phyloP scores from a whole-genome alignment of 2,113 vertebrate species.

The Polypterus bichir region DNA sequence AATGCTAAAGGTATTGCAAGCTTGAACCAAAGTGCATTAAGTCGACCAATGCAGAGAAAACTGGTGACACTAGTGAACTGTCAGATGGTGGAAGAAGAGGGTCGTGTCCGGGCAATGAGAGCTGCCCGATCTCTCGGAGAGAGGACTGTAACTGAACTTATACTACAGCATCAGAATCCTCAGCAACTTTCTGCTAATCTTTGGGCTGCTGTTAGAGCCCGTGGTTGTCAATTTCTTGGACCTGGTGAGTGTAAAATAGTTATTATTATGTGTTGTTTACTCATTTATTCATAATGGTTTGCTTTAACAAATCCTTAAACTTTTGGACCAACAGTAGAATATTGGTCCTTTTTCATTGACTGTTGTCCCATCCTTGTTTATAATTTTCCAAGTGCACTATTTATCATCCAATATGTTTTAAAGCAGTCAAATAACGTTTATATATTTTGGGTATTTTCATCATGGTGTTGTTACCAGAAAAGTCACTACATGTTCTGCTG shows the following conservation, averaged over 20 bases:
- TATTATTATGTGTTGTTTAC: too few species aligned
- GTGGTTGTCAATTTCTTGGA: conserved; percentile 65
- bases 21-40: conserved; percentile 75
- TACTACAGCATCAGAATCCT: conserved; percentile 66
- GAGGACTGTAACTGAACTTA: conserved; percentile 60
- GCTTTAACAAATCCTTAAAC: too few species aligned
- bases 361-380: too few species aligned
- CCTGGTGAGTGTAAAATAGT: conserved; percentile 39
- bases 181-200: conserved; percentile 66
- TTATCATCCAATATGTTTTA: too few species aligned
- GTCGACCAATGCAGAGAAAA: conserved; percentile 93
- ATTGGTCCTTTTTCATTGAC: too few species aligned
- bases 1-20: conserved; percentile 59
- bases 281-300: too few species aligned
- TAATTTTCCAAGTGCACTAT: too few species aligned
- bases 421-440: too few species aligned
- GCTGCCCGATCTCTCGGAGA: conserved; percentile 70
- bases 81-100: conserved; percentile 90
- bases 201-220: conserved; percentile 64
- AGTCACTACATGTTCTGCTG: too few species aligned
- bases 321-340: too few species aligned
- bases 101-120: conserved; percentile 75
- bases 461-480: too few species aligned
- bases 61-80: conserved; percentile 90
- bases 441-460: too few species aligned